These are phyloP conservation scores for Erpobdella octoculata DNA, from an alignment of 2,888 invertebrate species.

Conservation along the genomic window DNA sequence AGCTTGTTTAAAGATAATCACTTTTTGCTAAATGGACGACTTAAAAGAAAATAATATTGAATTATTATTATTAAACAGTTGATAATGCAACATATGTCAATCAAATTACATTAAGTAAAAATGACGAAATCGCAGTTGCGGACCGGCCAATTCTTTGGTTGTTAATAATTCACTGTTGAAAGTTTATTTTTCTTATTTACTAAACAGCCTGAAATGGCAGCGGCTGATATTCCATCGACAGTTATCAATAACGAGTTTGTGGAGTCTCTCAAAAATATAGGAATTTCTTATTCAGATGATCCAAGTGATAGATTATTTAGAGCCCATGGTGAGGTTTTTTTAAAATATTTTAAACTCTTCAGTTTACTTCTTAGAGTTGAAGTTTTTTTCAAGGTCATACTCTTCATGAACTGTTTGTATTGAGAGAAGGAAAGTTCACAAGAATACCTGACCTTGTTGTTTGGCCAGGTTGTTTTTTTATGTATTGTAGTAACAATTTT, in stretches of 20 bases:
- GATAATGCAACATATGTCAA: no score
- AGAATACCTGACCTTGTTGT: constrained; percentile 86
- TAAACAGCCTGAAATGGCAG: constrained; percentile 51
- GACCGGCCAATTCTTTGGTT: background rate
- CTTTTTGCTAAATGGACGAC: no score
- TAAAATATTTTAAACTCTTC: background rate
- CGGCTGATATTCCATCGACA: constrained; percentile 62
- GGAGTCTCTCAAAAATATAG: constrained; percentile 57
- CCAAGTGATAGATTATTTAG: constrained; percentile 77
- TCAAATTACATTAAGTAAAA: no score
- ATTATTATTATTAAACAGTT: no score
- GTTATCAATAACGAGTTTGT: constrained; percentile 60
- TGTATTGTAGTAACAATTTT: no score
- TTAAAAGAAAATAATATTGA: no score
- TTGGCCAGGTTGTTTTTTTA: constrained; percentile 84
- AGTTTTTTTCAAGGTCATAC: constrained; percentile 62
- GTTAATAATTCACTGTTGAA: background rate
- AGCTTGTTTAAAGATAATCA: no score
- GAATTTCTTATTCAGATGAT: constrained; percentile 63
- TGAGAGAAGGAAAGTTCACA: constrained; percentile 65
- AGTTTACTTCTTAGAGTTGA: background rate
- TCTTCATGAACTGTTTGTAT: constrained; percentile 72
- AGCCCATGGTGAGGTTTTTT: constrained; percentile 64
- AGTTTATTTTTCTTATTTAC: background rate
- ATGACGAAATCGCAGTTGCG: no score